Evolutionary conservation across 2,113 vertebrate genomes (phyloP).

Genomic region (Columba livia): DNA sequence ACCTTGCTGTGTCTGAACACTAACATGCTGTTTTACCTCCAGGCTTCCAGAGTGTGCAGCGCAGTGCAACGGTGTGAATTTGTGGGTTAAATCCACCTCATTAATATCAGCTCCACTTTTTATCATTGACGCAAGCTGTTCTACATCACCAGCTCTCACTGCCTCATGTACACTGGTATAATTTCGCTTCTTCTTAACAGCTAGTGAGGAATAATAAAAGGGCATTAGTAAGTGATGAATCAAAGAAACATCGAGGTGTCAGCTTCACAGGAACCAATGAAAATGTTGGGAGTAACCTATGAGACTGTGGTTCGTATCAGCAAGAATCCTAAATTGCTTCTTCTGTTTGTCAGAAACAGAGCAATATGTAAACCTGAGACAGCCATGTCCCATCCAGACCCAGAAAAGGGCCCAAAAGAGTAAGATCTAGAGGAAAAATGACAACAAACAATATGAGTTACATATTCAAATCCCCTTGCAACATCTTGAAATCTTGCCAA

Average conservation of each 20-base stretch:
- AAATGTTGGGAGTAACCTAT: background rate
- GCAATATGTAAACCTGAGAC: background rate
- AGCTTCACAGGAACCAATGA: background rate
- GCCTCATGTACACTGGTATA: conserved; percentile 71
- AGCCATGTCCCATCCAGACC: background rate
- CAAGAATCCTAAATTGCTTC: background rate
- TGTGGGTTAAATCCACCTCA: conserved; percentile 74
- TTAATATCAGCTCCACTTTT: conserved; percentile 70
- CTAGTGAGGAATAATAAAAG: conserved; percentile 46
- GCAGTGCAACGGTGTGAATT: conserved; percentile 80
- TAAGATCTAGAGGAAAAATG: background rate
- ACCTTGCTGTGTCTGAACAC: background rate
- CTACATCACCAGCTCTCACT: conserved; percentile 75
- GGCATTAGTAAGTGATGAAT: background rate
- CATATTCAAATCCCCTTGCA: background rate
- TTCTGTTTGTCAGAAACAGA: background rate
- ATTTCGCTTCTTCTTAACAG: conserved; percentile 54
- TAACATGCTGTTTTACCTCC: conserved; percentile 72
- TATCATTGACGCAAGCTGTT: conserved; percentile 71
- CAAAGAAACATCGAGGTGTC: background rate
- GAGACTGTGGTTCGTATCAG: background rate
- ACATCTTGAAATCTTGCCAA: background rate
- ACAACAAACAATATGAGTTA: background rate
- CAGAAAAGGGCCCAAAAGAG: background rate
- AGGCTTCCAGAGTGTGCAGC: conserved; percentile 83